Evolutionary conservation across 2,797 vertebrate species (phyloP).

Genomic region (Molossus alvarezi): DNA sequence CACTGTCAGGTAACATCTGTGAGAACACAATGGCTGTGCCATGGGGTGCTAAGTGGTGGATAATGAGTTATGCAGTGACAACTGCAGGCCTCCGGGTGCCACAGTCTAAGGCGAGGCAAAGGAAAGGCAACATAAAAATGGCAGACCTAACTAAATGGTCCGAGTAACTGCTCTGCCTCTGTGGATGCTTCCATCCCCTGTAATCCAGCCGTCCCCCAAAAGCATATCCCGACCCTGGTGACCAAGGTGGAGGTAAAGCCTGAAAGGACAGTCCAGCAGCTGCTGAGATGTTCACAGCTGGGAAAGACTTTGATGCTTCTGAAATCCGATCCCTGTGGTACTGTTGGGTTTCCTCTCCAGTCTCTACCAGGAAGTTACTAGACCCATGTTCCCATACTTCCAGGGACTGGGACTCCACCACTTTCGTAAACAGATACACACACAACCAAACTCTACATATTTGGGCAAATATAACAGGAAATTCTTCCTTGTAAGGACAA

Average conservation of each 20-base stretch:
- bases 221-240: neutral
- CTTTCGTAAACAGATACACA: slow-evolving; percentile 1
- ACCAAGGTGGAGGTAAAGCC: neutral
- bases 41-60: neutral
- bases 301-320: neutral
- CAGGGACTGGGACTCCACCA: neutral
- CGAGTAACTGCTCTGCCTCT: neutral
- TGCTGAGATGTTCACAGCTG: neutral
- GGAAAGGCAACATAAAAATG: slow-evolving; percentile 36
- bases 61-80: neutral
- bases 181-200: neutral
- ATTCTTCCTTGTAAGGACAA: neutral
- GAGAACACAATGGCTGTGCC: neutral
- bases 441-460: neutral
- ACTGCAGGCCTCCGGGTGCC: neutral
- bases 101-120: neutral
- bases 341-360: neutral
- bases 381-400: neutral
- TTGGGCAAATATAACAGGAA: neutral
- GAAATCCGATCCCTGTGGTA: neutral
- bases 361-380: neutral
- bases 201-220: neutral
- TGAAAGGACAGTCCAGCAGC: neutral
- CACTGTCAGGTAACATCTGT: slow-evolving; percentile 9
- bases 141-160: neutral